phyloP scores from a whole-genome alignment of 2,888 invertebrate species.

The Antheraea assamensis region DNA sequence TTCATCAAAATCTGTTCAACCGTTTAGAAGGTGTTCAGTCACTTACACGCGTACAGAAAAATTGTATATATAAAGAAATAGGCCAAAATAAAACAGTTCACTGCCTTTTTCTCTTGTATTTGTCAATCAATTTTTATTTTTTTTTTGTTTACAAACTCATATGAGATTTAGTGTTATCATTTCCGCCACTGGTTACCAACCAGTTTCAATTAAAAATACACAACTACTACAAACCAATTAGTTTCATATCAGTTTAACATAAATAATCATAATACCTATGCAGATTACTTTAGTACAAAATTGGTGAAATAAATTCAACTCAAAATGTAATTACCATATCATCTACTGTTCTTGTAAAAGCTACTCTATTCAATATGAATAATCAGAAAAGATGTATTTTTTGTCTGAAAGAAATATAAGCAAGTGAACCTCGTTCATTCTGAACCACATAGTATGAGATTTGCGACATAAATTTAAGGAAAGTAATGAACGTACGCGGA shows the following conservation, averaged over 20 bases:
- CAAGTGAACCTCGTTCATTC: conserved; percentile 9
- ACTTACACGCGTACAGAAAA: too few relatives aligned
- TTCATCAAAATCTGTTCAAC: too few relatives aligned
- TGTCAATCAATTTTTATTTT: too few relatives aligned
- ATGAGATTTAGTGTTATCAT: too few relatives aligned
- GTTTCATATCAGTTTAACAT: neutral
- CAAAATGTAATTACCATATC: neutral
- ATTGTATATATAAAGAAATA: too few relatives aligned
- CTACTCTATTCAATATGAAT: conserved; percentile 6
- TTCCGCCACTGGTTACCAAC: too few relatives aligned
- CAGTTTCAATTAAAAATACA: neutral
- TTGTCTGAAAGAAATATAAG: conserved; percentile 3
- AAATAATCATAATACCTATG: neutral
- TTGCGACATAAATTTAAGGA: conserved; percentile 9
- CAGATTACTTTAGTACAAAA: neutral
- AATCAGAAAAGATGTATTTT: neutral
- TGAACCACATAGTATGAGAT: conserved; percentile 9
- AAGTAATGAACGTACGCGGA: conserved; percentile 13
- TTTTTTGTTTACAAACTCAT: too few relatives aligned
- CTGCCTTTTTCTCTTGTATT: too few relatives aligned
- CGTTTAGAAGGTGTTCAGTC: too few relatives aligned
- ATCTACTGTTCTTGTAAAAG: neutral
- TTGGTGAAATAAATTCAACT: neutral
- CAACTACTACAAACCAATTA: neutral
- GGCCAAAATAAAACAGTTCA: too few relatives aligned